Evolutionary conservation across 2,888 invertebrate genomes (phyloP).

Genomic region (Ischnus inquisitorius): DNA sequence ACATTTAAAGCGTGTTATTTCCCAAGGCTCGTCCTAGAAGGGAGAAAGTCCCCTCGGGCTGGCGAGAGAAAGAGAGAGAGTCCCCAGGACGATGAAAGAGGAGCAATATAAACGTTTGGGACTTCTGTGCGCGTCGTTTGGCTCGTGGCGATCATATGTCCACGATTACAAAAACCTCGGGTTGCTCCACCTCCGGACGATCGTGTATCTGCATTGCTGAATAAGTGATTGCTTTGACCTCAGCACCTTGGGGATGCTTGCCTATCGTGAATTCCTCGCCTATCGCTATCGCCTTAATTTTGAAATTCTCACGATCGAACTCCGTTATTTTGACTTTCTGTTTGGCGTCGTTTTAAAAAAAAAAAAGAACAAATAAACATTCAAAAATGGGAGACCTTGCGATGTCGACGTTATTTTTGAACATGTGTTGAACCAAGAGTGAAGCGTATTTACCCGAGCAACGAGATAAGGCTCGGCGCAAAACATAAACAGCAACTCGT

Average conservation of each 20-base stretch:
- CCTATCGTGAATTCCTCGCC: slow-evolving; percentile 98
- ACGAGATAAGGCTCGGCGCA: slow-evolving; percentile 96
- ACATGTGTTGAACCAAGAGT: background rate
- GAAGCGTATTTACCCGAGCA: slow-evolving; percentile 86
- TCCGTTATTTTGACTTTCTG: slow-evolving; percentile 95
- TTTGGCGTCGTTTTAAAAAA: slow-evolving; percentile 82
- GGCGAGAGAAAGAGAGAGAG: slow-evolving; percentile 11
- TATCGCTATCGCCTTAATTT: slow-evolving; percentile 90
- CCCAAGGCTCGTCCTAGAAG: slow-evolving; percentile 6
- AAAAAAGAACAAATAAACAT: slow-evolving; percentile 14
- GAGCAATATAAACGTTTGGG: slow-evolving; percentile 23
- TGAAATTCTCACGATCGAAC: slow-evolving; percentile 93
- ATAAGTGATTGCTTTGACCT: slow-evolving; percentile 99
- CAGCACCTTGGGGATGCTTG: slow-evolving; percentile 98
- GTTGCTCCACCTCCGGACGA: slow-evolving; percentile 89
- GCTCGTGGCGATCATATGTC: slow-evolving; percentile 91
- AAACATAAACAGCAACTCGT: slow-evolving; percentile 97
- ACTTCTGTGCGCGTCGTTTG: background rate
- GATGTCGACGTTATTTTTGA: background rate
- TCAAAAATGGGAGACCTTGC: background rate
- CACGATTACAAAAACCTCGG: slow-evolving; percentile 98
- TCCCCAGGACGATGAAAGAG: background rate
- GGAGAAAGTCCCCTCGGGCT: slow-evolving; percentile 7
- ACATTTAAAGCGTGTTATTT: slow-evolving; percentile 15
- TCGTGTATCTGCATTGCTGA: slow-evolving; percentile 98